Base-by-base conservation (phyloP, 2,888 invertebrate genomes). In the Agriopis marginaria region DNA sequence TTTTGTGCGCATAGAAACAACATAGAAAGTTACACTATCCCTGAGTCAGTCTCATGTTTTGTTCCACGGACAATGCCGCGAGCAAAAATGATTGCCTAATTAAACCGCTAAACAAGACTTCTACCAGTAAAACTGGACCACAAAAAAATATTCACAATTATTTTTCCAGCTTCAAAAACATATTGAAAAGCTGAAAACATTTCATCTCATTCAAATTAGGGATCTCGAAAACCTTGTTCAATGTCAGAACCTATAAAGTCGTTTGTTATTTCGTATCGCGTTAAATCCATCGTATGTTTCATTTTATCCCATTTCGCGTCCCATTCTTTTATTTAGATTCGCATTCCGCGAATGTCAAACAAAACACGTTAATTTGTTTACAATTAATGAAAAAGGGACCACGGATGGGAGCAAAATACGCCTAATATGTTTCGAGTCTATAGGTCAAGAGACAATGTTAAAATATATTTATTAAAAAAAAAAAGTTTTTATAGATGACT, bases 311-410 rank as follows among this genome's bases (percentile, higher is more conserved):
- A 59, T 49, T 55, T 53, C 49, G 49, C 40, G 56, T 10, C 58
- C 62, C 42, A 54, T 70, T 62, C 63, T 56, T 66, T 66, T 64
- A 64, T 70, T 70, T 42, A 66, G 50, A 60, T 63, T 65, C 61
- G 58, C 65, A 70, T 66, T 70, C 56, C 61, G 56, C 56, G 59
- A 49, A 63, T 17, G 70, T 70, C 80, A 83, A 78, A 76, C 76
- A 78, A 71, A 73, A 67, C 71, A 76, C 67, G 79, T 75, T 84
- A 82, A 86, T 84, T 86, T 86, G 85, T 85, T 86, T 82, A 81
- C 83, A 83, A 85, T 86, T 85, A 86, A 86, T 86, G 62, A 81
- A 80, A 84, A 83, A 79, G 77, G 75, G 76, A 63, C 59, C 72
- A 67, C 65, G 68, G 70, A 70, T 72, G 69, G 72, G 61, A 68